These are phyloP conservation scores for Uropsilus gracilis DNA, from an alignment of 2,113 vertebrate genomes.

Conservation along the genomic window DNA sequence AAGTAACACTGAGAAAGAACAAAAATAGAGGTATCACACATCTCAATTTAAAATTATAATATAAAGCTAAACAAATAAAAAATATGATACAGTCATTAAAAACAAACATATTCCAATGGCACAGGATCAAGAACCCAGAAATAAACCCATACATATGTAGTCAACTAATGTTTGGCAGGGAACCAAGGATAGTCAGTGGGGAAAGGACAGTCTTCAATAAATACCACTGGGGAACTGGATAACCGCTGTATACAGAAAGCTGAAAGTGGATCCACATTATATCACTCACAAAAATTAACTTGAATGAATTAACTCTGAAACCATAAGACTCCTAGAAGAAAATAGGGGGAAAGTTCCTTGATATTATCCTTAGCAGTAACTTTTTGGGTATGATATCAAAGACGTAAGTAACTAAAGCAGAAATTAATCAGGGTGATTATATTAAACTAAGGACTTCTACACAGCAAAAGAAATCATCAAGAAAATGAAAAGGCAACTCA, in stretches of 20 bases:
- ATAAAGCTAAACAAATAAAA: neutral
- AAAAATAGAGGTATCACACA: neutral
- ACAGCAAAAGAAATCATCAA: neutral
- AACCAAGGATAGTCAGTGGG: neutral
- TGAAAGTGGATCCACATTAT: neutral
- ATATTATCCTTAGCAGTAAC: too few relatives aligned
- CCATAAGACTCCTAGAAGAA: too few relatives aligned
- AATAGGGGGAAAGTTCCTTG: too few relatives aligned
- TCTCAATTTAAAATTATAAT: neutral
- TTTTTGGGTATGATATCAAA: too few relatives aligned
- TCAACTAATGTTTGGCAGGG: neutral
- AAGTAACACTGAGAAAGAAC: neutral
- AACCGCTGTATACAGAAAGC: neutral
- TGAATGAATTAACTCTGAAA: neutral
- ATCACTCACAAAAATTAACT: neutral
- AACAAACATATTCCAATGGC: neutral
- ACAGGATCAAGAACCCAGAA: neutral
- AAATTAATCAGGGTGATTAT: neutral
- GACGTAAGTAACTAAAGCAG: neutral
- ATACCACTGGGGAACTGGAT: neutral
- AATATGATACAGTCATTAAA: neutral
- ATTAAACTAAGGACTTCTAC: neutral
- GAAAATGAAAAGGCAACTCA: neutral
- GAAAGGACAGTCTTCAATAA: neutral
- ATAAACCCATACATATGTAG: neutral